phyloP scores from a whole-genome alignment of 2,888 invertebrate species.

The Acanthosepion lycidas region DNA sequence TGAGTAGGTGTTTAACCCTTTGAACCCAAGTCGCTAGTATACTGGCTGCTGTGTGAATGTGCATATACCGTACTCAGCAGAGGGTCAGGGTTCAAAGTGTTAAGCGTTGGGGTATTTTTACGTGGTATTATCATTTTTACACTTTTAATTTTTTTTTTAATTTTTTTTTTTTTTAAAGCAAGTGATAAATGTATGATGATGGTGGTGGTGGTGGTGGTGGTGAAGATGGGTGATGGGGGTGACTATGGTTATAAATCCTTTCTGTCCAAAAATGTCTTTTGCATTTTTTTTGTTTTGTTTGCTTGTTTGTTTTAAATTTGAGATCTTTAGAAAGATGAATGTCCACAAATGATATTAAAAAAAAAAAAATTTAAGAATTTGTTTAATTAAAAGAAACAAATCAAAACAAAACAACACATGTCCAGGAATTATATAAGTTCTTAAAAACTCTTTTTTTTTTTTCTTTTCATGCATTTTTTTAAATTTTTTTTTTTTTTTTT shows the following conservation, averaged over 20 bases:
- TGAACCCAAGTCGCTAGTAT: too few species aligned
- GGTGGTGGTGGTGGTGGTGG: constrained; percentile 33
- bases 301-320: background rate
- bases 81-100: too few species aligned
- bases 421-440: background rate
- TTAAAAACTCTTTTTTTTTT: background rate
- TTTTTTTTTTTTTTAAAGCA: background rate
- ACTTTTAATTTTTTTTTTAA: background rate
- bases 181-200: constrained; percentile 13
- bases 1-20: background rate
- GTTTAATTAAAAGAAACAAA: background rate
- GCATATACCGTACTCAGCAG: too few species aligned
- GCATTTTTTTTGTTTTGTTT: background rate
- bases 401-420: background rate
- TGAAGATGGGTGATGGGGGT: background rate
- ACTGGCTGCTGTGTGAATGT: too few species aligned
- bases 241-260: background rate
- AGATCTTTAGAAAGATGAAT: background rate
- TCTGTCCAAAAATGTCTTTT: background rate
- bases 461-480: background rate
- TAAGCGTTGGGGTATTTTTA: background rate
- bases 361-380: background rate
- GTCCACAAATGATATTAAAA: background rate
- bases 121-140: background rate
- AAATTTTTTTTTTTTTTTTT: background rate